phyloP scores from a whole-genome alignment of 2,113 vertebrate species.

The Pseudopodoces humilis region DNA sequence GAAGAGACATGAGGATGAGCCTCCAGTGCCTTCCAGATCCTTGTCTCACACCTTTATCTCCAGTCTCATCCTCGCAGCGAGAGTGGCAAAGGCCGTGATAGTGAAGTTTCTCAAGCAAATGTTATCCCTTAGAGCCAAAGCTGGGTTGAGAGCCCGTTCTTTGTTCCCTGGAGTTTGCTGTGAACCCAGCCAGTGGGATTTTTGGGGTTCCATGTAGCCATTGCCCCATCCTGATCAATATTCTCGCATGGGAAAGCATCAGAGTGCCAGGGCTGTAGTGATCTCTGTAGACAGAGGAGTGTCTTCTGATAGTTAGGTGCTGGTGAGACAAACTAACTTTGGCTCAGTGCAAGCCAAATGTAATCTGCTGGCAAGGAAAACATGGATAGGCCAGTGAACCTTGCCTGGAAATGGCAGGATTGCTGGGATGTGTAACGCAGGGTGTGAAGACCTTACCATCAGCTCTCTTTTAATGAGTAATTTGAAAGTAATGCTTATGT shows the following conservation, averaged over 20 bases:
- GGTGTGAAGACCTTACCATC: neutral
- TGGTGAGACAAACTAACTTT: neutral
- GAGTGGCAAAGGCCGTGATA: neutral
- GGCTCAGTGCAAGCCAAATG: neutral
- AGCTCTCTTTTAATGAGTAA: neutral
- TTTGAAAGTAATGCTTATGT: neutral
- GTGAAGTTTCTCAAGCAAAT: neutral
- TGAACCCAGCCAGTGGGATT: neutral
- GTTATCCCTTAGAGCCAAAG: neutral
- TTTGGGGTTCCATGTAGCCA: neutral
- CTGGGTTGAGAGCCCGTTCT: neutral
- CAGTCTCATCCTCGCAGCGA: neutral
- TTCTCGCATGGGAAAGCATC: neutral
- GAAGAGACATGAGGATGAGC: conserved; percentile 13
- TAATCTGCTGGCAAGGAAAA: neutral
- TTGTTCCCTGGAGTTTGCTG: neutral
- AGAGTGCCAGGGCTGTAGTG: neutral
- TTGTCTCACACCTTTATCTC: neutral
- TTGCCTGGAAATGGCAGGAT: neutral
- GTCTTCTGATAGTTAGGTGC: neutral
- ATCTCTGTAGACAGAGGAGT: neutral
- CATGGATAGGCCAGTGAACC: neutral
- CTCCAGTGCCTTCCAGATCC: neutral
- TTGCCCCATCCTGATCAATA: neutral
- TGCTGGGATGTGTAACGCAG: neutral